Conservation (phyloP, 2,888 invertebrate species). For the Drosophila atripex region DNA sequence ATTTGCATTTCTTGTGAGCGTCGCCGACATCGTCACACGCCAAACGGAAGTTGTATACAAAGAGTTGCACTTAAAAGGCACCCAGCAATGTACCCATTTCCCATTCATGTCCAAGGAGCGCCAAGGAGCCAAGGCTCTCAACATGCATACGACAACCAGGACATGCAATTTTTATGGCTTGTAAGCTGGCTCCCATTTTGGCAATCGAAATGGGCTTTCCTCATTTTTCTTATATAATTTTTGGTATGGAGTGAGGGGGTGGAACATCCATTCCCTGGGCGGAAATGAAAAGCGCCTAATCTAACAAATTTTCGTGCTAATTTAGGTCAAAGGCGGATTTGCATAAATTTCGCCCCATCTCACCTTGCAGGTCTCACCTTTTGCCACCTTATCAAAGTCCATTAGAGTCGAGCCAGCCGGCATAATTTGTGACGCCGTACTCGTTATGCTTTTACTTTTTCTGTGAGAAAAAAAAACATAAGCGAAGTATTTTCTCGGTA, state of each 20-base stretch:
- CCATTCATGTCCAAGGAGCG: conserved; percentile 59
- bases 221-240: conserved; percentile 16
- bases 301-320: conserved; percentile 80
- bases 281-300: conserved; percentile 75
- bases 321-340: conserved; percentile 80
- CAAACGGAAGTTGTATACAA: conserved; percentile 78
- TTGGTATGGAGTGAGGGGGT: conserved; percentile 7
- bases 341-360: conserved; percentile 68
- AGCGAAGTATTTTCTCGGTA: conserved; percentile 71
- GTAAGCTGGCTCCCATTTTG: conserved; percentile 58
- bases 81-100: conserved; percentile 59
- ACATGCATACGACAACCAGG: conserved; percentile 50
- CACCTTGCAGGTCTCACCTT: conserved; percentile 42
- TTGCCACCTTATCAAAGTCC: conserved; percentile 79
- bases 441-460: neutral
- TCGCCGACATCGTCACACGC: conserved; percentile 59
- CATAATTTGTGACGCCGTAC: conserved; percentile 52
- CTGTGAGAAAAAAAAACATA: conserved; percentile 15
- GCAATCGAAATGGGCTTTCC: conserved; percentile 54
- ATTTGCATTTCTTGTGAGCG: conserved; percentile 72
- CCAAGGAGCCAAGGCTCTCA: conserved; percentile 4
- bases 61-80: conserved; percentile 75
- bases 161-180: conserved; percentile 79
- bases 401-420: conserved; percentile 62
- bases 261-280: conserved; percentile 18